Evolutionary conservation across 2,797 vertebrate genomes (phyloP), one percentile per base, ranked within the genome.

Genomic region (Taenioides sp.): DNA sequence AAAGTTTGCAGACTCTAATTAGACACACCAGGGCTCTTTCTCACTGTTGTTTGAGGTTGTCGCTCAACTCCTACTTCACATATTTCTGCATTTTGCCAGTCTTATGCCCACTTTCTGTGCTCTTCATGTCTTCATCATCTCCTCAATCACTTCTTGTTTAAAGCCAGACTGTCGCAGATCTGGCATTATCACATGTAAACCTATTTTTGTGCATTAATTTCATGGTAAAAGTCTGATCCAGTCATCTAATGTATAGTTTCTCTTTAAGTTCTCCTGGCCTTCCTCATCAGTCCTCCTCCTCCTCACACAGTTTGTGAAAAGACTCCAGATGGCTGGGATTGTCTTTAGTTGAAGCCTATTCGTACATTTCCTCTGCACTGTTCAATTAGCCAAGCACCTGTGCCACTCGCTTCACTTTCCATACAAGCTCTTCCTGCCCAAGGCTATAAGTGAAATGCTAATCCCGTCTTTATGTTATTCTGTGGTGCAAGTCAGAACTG

Each of bases 251-350:
- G 25, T 65, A 47, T 69, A 22, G 64, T 58, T 58, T 66, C 27
- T 28, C 62, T 71, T 68, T 59, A 31, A 77, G 57, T 75, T 72
- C 80, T 86, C 82, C 78, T 65, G 34, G 75, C 71, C 67, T 43
- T 27, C 60, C 60, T 82, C 73, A 71, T 61, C 78, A 81, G 86
- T 65, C 69, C 67, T 70, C 80, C 67, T 70, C 80, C 71, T 65
- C 34, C 72, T 37, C 11, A 59, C 65, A 67, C 74, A 69, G 28
- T 86, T 77, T 88, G 72, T 84, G 79, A 83, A 86, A 88, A 88
- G 85, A 62, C 78, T 89, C 86, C 88, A 91, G 89, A 91, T 92
- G 88, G 86, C 81, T 82, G n/a, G 0, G 83, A 74, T 62, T 74
- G 84, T 63, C 81, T 86, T 89, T 88, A 86, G 82, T 86, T 71